These are phyloP conservation scores for Sebastes trivittatus DNA, from an alignment of 2,797 vertebrate species.

Conservation along the genomic window DNA sequence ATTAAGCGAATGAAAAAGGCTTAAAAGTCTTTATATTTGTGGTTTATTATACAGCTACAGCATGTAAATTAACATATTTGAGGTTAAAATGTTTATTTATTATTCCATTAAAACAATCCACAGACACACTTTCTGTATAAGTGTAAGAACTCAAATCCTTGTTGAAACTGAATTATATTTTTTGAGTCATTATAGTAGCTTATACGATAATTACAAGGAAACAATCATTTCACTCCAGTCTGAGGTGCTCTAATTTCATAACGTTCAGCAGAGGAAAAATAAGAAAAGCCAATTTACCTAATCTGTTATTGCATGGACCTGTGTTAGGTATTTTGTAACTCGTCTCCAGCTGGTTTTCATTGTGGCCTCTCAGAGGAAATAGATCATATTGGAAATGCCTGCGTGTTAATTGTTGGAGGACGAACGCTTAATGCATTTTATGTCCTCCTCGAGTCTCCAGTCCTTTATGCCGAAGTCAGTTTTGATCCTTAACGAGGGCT, in stretches of 20 bases:
- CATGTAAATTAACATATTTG: not conserved
- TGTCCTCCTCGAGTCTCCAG: not conserved
- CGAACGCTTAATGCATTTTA: constrained; percentile 7
- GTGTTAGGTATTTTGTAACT: constrained; percentile 53
- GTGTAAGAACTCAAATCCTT: constrained; percentile 26
- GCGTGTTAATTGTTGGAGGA: constrained; percentile 40
- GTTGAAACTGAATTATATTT: constrained; percentile 50
- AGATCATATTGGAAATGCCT: constrained; percentile 47
- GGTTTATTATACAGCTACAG: not conserved
- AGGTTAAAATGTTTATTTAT: not conserved
- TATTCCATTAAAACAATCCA: constrained; percentile 18
- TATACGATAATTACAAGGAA: constrained; percentile 61
- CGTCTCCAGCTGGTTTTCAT: constrained; percentile 52
- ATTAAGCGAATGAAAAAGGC: not conserved
- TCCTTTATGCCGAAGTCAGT: not conserved
- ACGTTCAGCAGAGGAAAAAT: constrained; percentile 57
- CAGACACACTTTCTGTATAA: not conserved
- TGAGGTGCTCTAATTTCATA: constrained; percentile 67
- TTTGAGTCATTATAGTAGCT: constrained; percentile 49
- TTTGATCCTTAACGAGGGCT: not conserved
- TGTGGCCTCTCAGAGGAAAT: constrained; percentile 54
- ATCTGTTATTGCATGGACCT: constrained; percentile 57
- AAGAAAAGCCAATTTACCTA: constrained; percentile 73
- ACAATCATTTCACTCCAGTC: constrained; percentile 63
- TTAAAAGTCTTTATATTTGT: not conserved